phyloP scores from a whole-genome alignment of 2,797 vertebrate species.

The Sebastiscus tertius region DNA sequence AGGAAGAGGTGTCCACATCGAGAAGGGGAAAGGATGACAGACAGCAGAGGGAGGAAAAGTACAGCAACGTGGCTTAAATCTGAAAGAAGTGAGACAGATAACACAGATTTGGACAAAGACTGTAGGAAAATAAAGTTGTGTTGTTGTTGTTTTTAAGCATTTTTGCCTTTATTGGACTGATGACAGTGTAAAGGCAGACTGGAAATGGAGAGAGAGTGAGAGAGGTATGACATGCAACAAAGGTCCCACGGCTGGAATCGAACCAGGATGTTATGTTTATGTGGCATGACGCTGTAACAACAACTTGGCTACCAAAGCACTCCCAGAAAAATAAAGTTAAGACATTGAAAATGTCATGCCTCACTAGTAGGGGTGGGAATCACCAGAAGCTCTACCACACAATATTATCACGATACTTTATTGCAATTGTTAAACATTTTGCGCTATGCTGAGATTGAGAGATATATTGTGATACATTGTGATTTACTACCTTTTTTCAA shows the following conservation, averaged over 20 bases:
- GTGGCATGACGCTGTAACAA: neutral
- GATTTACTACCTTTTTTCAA: too few species aligned
- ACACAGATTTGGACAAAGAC: neutral
- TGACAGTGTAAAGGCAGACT: neutral
- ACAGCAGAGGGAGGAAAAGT: slow-evolving; percentile 8
- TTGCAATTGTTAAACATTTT: too few species aligned
- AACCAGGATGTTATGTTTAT: neutral
- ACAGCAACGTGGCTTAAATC: neutral
- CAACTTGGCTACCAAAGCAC: neutral
- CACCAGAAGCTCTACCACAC: too few species aligned
- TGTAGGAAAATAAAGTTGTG: neutral
- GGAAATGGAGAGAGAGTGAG: neutral
- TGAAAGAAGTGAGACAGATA: neutral
- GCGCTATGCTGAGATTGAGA: too few species aligned
- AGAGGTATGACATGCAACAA: neutral
- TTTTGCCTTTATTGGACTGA: neutral
- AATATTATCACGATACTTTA: too few species aligned
- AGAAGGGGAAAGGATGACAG: slow-evolving; percentile 17
- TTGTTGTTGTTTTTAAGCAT: neutral
- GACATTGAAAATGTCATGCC: neutral
- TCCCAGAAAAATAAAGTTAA: neutral
- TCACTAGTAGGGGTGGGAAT: neutral
- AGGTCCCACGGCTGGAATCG: neutral
- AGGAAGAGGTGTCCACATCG: slow-evolving; percentile 27
- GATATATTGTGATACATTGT: too few species aligned